These are phyloP conservation scores for Epinotia brunnichana DNA, from an alignment of 2,888 invertebrate species.

Conservation along the genomic window DNA sequence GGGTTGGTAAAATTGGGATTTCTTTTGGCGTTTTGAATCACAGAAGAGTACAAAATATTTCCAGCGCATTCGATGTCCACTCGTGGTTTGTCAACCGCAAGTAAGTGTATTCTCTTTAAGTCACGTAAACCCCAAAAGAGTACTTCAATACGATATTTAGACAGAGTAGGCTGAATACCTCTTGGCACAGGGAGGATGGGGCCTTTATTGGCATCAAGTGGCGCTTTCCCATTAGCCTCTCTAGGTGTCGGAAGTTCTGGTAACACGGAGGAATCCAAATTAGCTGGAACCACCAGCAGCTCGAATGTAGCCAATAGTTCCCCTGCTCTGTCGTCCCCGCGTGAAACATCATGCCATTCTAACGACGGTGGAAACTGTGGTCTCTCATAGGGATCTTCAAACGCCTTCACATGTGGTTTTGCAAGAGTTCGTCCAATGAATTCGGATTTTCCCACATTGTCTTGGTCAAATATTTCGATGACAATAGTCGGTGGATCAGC, in stretches of 20 bases:
- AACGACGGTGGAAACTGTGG: slow-evolving; percentile 89
- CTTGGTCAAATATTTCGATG: slow-evolving; percentile 95
- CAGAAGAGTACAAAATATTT: slow-evolving; percentile 90
- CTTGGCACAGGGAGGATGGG: slow-evolving; percentile 92
- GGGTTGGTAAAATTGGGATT: slow-evolving; percentile 95
- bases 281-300: slow-evolving; percentile 87
- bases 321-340: slow-evolving; percentile 92
- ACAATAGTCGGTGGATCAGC: slow-evolving; percentile 91
- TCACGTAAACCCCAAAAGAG: slow-evolving; percentile 97
- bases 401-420: slow-evolving; percentile 90
- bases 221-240: slow-evolving; percentile 71
- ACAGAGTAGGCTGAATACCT: slow-evolving; percentile 91
- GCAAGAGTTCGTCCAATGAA: slow-evolving; percentile 94
- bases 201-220: slow-evolving; percentile 77
- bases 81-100: slow-evolving; percentile 93
- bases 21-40: slow-evolving; percentile 92
- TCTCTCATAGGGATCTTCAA: slow-evolving; percentile 87
- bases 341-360: slow-evolving; percentile 92
- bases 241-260: slow-evolving; percentile 86
- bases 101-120: slow-evolving; percentile 91
- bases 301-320: slow-evolving; percentile 95
- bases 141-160: slow-evolving; percentile 92
- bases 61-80: slow-evolving; percentile 96
- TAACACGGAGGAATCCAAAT: slow-evolving; percentile 76
- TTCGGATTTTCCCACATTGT: slow-evolving; percentile 96